Evolutionary conservation across 2,113 vertebrate species (phyloP).

Genomic region (Tachuris rubrigastra): DNA sequence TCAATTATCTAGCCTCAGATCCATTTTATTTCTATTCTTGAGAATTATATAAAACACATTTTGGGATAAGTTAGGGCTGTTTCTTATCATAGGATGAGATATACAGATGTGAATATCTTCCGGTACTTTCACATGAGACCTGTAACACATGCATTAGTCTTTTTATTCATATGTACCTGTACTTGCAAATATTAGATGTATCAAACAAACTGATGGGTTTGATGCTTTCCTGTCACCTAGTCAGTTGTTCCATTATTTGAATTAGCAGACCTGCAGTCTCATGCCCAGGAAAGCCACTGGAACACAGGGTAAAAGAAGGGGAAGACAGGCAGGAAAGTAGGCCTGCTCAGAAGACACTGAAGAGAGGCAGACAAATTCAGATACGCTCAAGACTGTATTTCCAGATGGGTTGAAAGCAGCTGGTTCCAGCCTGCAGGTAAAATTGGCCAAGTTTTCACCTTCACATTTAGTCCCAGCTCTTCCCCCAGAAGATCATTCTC

Average conservation of each 20-base stretch:
- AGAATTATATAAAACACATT: not conserved
- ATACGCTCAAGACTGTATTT: not conserved
- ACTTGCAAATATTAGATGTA: not conserved
- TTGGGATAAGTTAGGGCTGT: not conserved
- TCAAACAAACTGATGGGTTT: not conserved
- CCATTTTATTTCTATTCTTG: not conserved
- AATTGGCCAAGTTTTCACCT: conserved; percentile 85
- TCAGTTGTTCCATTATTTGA: not conserved
- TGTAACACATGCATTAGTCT: not conserved
- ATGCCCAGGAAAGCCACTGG: not conserved
- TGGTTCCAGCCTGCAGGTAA: conserved; percentile 78
- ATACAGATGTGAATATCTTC: not conserved
- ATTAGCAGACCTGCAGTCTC: not conserved
- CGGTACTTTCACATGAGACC: not conserved
- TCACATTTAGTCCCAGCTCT: conserved; percentile 87
- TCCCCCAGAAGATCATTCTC: conserved; percentile 83
- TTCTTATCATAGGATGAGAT: not conserved
- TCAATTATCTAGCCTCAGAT: not conserved
- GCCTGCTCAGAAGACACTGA: not conserved
- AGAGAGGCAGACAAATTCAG: not conserved
- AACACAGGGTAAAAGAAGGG: not conserved
- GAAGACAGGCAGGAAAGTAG: not conserved
- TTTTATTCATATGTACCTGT: not conserved
- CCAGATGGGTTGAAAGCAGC: conserved; percentile 26
- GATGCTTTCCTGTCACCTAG: not conserved